Conservation (phyloP, 2,113 vertebrate species). For the Pachycephala philippinensis region DNA sequence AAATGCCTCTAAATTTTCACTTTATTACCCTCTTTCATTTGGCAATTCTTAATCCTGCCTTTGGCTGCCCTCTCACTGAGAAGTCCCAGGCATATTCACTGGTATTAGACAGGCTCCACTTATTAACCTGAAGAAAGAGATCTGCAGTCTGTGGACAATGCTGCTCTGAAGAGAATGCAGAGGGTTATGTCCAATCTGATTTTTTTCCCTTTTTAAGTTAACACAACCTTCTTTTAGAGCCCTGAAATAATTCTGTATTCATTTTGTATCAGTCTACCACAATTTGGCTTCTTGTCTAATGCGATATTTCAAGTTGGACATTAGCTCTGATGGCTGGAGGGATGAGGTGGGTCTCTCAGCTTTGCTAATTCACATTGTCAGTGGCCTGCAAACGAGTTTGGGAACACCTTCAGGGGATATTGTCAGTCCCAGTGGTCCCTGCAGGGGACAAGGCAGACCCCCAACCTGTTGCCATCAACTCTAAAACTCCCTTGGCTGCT, state of each 20-base stretch:
- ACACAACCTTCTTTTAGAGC: not conserved
- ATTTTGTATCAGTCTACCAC: not conserved
- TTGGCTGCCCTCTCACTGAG: not conserved
- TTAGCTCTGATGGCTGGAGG: not conserved
- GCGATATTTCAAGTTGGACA: not conserved
- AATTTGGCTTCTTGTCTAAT: not conserved
- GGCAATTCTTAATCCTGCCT: not conserved
- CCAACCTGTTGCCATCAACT: not conserved
- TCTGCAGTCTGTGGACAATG: not conserved
- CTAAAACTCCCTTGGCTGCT: not conserved
- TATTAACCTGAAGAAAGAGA: not conserved
- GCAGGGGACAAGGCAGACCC: not conserved
- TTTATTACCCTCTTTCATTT: not conserved
- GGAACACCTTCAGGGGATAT: not conserved
- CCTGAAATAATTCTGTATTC: not conserved
- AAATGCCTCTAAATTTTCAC: slow-evolving; percentile 12
- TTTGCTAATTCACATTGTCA: not conserved
- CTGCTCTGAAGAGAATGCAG: not conserved
- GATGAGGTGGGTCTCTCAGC: not conserved
- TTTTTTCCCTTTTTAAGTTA: not conserved
- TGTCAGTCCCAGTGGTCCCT: not conserved
- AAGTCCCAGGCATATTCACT: not conserved
- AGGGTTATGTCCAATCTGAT: not conserved
- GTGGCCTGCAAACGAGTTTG: not conserved
- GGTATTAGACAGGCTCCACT: not conserved